Base-by-base conservation (phyloP, 2,797 vertebrate genomes). In the Helostoma temminkii region DNA sequence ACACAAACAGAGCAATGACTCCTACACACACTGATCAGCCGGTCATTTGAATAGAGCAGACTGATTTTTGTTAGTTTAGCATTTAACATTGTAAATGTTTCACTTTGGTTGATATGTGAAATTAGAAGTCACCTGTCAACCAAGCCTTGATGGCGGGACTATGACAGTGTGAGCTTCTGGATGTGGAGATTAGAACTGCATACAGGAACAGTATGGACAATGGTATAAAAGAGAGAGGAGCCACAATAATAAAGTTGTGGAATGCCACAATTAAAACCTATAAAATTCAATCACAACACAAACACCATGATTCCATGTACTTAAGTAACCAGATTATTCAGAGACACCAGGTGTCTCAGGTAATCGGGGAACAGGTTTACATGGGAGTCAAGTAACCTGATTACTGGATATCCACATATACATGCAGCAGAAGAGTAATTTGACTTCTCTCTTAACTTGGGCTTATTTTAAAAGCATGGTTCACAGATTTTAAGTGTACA, bases 1-100 rank as follows among this genome's bases (percentile, higher is more conserved):
- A 71, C 68, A 46, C 62, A 57, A 16, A 83, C 36, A 41, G 61
- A 78, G 55, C 78, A 69, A 55, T 45, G 65, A 74, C 81, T 75
- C 59, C 74, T 45, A 47, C 78, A 64, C 56, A 37, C 68, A 74
- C 47, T 57, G 67, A 85, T 80, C 56, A 50, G 36, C 61, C 4
- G 49, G 32, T 52, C 66, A 70, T 56, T 56, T 76, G 32, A 69
- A 78, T 37, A 39, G 65, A 57, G 63, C 49, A 56, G 10, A 48
- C 76, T 61, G 36, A 76, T 63, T 65, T 63, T 49, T 61, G 48
- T 62, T n/a, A 10, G 30, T 50, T 66, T 48, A 50, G 34, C 18
- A 9, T 43, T 41, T 47, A 24, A 15, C 19, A 1, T 22, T 61
- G 41, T 37, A 48, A 49, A 69, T 74, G 42, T 76, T 70, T 78